Conservation (phyloP, 2,888 invertebrate genomes). For the Syrphus vitripennis region DNA sequence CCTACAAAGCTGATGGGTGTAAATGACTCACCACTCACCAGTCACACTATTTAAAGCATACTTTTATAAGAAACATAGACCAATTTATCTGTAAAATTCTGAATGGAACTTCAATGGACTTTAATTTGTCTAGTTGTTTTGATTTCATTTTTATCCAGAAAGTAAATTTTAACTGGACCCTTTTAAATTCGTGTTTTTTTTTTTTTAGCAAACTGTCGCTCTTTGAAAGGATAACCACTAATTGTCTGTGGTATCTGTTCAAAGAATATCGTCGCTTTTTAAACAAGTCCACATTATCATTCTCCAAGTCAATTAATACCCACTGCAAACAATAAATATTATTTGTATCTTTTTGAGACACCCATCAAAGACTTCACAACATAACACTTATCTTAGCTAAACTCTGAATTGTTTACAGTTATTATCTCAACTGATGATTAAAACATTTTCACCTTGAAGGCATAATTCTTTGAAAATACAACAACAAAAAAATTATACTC, state of each 20-base stretch:
- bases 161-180: too few relatives aligned
- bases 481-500: not conserved
- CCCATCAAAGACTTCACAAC: not conserved
- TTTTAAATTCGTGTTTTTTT: not conserved
- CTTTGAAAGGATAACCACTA: not conserved
- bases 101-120: too few relatives aligned
- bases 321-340: not conserved
- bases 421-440: slow-evolving; percentile 60
- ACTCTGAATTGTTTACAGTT: slow-evolving; percentile 60
- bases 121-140: too few relatives aligned
- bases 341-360: not conserved
- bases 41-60: too few relatives aligned
- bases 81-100: too few relatives aligned
- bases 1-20: too few relatives aligned
- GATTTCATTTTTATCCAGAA: too few relatives aligned
- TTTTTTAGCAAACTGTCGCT: not conserved
- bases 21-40: too few relatives aligned
- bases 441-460: slow-evolving; percentile 50
- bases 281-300: not conserved
- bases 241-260: not conserved
- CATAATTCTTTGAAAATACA: slow-evolving; percentile 30
- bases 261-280: not conserved
- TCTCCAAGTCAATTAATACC: not conserved
- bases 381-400: slow-evolving; percentile 40
- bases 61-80: too few relatives aligned